Percentiles rank a stretch among this genome's conserved stretches.
Conservation (phyloP, 2,113 vertebrate genomes). For the Oncorhynchus mykiss region DNA sequence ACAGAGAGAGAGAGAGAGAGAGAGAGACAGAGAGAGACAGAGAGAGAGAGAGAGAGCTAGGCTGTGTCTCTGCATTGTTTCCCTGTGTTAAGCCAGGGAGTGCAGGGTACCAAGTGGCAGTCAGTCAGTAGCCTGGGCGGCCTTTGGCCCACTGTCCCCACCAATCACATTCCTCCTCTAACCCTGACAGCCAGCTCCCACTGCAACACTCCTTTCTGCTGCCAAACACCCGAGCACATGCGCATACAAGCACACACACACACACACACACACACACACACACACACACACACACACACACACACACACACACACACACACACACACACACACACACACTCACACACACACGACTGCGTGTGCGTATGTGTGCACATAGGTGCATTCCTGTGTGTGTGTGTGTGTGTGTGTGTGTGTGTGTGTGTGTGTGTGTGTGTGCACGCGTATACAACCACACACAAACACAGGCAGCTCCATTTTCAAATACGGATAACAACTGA, state of each 20-base stretch:
- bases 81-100: slow-evolving; percentile 58
- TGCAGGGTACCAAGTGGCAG: slow-evolving; percentile 60
- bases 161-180: slow-evolving; percentile 62
- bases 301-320: slow-evolving; percentile 36
- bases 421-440: too few species aligned
- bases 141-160: slow-evolving; percentile 64
- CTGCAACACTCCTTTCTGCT: slow-evolving; percentile 51
- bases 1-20: background rate
- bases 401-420: too few species aligned
- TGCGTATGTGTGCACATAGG: too few species aligned
- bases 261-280: slow-evolving; percentile 16
- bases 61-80: slow-evolving; percentile 51
- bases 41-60: slow-evolving; percentile 14
- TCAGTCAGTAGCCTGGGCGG: slow-evolving; percentile 51
- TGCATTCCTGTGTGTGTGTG: too few species aligned
- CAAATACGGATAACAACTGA: slow-evolving; percentile 71
- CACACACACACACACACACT: background rate
- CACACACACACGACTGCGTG: background rate
- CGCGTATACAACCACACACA: slow-evolving; percentile 8
- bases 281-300: slow-evolving; percentile 15
- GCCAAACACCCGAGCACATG: slow-evolving; percentile 39
- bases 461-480: slow-evolving; percentile 60
- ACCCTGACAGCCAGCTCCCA: slow-evolving; percentile 54
- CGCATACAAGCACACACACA: slow-evolving; percentile 10
- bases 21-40: background rate